Percentiles rank a stretch among this genome's conserved stretches.
These are phyloP conservation scores for Drosophila recens DNA, from an alignment of 2,888 invertebrate genomes.

Conservation along the genomic window DNA sequence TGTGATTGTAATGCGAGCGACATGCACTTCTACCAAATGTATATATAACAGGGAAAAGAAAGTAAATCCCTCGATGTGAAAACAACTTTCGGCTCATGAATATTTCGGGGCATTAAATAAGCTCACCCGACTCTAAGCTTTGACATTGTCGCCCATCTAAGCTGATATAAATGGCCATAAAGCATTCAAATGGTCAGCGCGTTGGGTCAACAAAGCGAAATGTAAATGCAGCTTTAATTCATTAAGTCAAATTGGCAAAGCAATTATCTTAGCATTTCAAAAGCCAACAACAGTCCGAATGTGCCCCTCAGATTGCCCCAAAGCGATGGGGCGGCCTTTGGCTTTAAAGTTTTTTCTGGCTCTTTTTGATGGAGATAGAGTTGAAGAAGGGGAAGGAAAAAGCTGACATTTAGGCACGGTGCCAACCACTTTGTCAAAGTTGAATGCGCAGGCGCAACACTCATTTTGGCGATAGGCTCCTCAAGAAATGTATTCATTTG, in stretches of 20 bases:
- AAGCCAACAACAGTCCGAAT: constrained; percentile 8
- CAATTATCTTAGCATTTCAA: constrained; percentile 58
- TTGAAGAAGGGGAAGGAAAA: neutral
- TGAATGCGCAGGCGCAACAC: constrained; percentile 58
- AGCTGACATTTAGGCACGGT: constrained; percentile 60
- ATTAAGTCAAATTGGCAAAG: constrained; percentile 70
- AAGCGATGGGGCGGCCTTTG: constrained; percentile 56
- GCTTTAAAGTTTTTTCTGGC: constrained; percentile 50
- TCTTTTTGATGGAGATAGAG: neutral
- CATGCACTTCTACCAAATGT: constrained; percentile 31
- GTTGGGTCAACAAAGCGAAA: constrained; percentile 64
- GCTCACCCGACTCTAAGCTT: constrained; percentile 54
- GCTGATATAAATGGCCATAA: constrained; percentile 60
- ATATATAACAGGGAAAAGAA: constrained; percentile 57
- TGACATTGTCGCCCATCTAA: constrained; percentile 55
- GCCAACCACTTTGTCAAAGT: constrained; percentile 67
- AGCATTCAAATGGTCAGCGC: constrained; percentile 49
- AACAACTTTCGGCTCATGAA: constrained; percentile 63
- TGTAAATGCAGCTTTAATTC: constrained; percentile 65
- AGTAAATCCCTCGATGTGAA: constrained; percentile 37
- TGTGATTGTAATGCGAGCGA: constrained; percentile 13
- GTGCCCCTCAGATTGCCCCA: constrained; percentile 25
- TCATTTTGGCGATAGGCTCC: constrained; percentile 42
- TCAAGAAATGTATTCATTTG: constrained; percentile 48
- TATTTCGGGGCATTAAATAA: constrained; percentile 67